Evolutionary conservation across 1,140 invertebrate genomes (phyloP).

Genomic region (Euglossa dilemma): DNA sequence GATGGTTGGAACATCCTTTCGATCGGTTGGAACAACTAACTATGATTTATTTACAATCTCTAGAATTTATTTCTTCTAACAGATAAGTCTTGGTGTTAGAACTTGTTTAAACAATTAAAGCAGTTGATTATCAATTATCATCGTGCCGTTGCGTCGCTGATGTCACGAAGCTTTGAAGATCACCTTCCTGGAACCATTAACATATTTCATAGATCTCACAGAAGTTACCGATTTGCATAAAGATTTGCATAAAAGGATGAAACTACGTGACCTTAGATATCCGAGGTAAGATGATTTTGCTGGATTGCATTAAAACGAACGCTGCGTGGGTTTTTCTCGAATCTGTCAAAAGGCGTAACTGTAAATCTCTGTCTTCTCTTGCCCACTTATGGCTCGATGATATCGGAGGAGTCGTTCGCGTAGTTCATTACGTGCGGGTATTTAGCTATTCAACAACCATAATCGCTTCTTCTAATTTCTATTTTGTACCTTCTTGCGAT

Average conservation of each 20-base stretch:
- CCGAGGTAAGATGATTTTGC: neutral
- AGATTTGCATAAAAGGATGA: neutral
- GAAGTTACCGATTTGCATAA: too few relatives aligned
- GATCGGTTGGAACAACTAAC: too few relatives aligned
- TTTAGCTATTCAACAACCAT: conserved; percentile 5
- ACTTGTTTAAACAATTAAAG: neutral
- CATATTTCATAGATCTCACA: neutral
- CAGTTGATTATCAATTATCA: neutral
- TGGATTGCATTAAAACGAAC: conserved; percentile 23
- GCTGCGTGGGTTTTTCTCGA: conserved; percentile 42
- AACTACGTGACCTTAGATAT: neutral
- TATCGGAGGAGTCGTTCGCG: conserved; percentile 3
- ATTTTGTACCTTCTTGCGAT: neutral
- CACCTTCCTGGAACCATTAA: neutral
- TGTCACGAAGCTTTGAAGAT: neutral
- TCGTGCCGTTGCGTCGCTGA: neutral
- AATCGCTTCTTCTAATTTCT: neutral
- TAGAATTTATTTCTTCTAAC: neutral
- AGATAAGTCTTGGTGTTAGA: neutral
- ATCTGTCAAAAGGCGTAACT: conserved; percentile 42
- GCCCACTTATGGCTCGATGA: conserved; percentile 7
- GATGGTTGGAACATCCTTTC: too few relatives aligned
- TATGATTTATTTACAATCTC: neutral
- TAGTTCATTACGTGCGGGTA: conserved; percentile 1
- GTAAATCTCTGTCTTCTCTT: conserved; percentile 39